A percentile compares a stretch with the other conserved stretches of the same genome.
phyloP scores from a whole-genome alignment of 2,113 vertebrate species.

The Tenrec ecaudatus region DNA sequence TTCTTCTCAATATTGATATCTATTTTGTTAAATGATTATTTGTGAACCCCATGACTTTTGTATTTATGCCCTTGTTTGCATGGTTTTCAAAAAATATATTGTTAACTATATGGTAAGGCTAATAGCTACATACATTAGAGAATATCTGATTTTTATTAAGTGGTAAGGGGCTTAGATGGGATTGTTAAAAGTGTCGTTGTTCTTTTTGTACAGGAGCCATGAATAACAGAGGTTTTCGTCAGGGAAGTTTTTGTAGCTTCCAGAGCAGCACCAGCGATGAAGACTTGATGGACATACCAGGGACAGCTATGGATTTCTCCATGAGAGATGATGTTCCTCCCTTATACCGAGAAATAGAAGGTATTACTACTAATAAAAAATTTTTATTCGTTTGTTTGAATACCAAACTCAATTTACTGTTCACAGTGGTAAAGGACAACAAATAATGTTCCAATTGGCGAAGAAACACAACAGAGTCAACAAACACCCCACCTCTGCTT shows the following conservation, averaged over 20 bases:
- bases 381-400: conserved; percentile 38
- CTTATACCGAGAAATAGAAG: conserved; percentile 89
- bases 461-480: too few relatives aligned
- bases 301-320: conserved; percentile 91
- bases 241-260: conserved; percentile 88
- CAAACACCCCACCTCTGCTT: too few relatives aligned
- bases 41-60: conserved; percentile 42
- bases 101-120: conserved; percentile 5
- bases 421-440: too few relatives aligned
- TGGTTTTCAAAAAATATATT: conserved; percentile 35
- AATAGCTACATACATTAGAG: neutral
- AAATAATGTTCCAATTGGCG: too few relatives aligned
- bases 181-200: conserved; percentile 53
- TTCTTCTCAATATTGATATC: neutral
- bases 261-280: conserved; percentile 92
- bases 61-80: neutral
- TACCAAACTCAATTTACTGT: too few relatives aligned
- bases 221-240: conserved; percentile 89
- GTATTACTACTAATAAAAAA: conserved; percentile 82
- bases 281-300: conserved; percentile 95
- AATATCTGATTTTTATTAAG: conserved; percentile 13
- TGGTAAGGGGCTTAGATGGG: neutral
- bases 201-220: conserved; percentile 83
- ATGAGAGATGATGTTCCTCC: conserved; percentile 92
- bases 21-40: conserved; percentile 20